These are phyloP conservation scores for Drosophila neutralis DNA, from an alignment of 2,888 invertebrate species.

Conservation along the genomic window DNA sequence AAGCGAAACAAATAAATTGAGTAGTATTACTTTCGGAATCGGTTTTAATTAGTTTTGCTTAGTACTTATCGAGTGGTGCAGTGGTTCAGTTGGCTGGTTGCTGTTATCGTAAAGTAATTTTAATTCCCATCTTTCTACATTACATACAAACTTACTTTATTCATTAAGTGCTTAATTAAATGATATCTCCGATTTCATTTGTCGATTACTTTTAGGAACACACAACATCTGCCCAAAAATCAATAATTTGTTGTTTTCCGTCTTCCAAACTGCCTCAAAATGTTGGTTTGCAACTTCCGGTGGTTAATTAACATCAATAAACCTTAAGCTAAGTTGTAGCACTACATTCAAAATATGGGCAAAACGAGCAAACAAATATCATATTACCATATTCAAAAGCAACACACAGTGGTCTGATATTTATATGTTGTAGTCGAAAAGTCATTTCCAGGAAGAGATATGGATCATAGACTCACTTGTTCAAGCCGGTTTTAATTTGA, in stretches of 20 bases:
- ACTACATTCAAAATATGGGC: neutral
- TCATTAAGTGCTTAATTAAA: neutral
- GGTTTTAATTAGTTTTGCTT: neutral
- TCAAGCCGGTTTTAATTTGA: no score
- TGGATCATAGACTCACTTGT: no score
- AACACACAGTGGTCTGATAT: constrained; percentile 4
- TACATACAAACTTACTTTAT: neutral
- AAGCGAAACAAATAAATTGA: neutral
- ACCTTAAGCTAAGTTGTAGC: neutral
- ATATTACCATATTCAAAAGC: constrained; percentile 3
- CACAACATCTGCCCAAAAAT: neutral
- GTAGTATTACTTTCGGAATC: neutral
- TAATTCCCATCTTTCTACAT: neutral
- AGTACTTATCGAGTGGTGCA: neutral
- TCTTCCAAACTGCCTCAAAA: neutral
- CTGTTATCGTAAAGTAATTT: neutral
- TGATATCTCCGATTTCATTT: neutral
- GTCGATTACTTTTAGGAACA: neutral
- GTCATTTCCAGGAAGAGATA: neutral
- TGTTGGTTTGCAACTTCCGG: neutral
- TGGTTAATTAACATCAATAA: constrained; percentile 21
- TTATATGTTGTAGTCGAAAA: neutral
- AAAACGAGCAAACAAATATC: constrained; percentile 19
- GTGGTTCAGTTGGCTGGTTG: neutral
- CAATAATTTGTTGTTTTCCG: neutral